Base-by-base conservation (phyloP, 2,113 vertebrate genomes). In the Burhinus bistriatus region DNA sequence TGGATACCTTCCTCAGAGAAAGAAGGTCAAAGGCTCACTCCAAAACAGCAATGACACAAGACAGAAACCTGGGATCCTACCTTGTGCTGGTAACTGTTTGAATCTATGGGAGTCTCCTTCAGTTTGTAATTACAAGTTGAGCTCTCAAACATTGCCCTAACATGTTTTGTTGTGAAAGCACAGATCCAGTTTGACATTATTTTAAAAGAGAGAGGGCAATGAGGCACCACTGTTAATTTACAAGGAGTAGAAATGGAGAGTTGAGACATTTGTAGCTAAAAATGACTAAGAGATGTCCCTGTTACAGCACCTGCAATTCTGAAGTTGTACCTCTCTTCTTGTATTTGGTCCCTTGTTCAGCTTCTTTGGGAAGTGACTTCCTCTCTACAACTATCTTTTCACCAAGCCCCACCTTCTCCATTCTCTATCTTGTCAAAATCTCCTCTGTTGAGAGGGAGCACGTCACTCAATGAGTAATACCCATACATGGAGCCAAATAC, bases 21-120 rank as follows among this genome's bases (percentile, higher is more conserved):
- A 90, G 61, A 16, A 69, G 58, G 73, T 52, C 65, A 81, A 22
- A 45, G 15, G 20, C 91, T 93, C 25, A 6, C 61, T 89, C 40
- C 61, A 52, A 51, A 90, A 11, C 54, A 80, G 65, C 70, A 66
- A 47, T 77, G 71, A 83, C 49, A 59, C 26, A 61, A 38, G 65
- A 86, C 52, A 94, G 85, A 87, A 95, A 52, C 40, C 78, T 17
- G 29, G 80, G 82, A 83, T 97, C 83, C 86, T 90, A 9, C 68
- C 30, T n/a, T n/a, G 64, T 83, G 45, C 84, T 91, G 87, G 72
- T 92, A 93, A 91, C 94, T 89, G 66, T 93, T 90, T 88, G 77
- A 96, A 75, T 96, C 91, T 92, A 93, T 96, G 96, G 97, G 95
- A 97, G 97, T 96, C 95, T 96, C 95, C 95, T 96, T 64, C 81